These are phyloP conservation scores for Potorous gilbertii DNA, from an alignment of 2,797 vertebrate species.

Conservation along the genomic window DNA sequence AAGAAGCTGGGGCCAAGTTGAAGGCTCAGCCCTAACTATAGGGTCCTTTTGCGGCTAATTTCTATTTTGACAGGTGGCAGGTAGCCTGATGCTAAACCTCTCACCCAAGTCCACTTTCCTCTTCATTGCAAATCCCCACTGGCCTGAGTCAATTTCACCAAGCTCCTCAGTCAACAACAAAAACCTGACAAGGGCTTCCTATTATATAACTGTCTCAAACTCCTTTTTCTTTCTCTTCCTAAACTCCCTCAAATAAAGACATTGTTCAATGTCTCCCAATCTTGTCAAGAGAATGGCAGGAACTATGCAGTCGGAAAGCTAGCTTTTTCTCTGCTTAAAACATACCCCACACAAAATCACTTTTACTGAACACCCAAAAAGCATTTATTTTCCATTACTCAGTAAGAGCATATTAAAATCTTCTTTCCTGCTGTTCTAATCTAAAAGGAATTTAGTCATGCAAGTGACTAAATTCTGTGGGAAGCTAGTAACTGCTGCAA, in stretches of 20 bases:
- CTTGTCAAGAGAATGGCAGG: constrained; percentile 26
- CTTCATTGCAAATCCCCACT: constrained; percentile 3
- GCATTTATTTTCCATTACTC: constrained; percentile 66
- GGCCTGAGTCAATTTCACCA: constrained; percentile 30
- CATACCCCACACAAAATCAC: constrained; percentile 43
- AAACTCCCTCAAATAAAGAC: neutral
- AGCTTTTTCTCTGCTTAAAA: constrained; percentile 52
- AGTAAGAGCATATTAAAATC: constrained; percentile 48
- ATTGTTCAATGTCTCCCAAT: constrained; percentile 3
- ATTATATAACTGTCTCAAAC: neutral
- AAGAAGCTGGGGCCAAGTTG: constrained; percentile 66
- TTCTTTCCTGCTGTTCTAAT: constrained; percentile 50
- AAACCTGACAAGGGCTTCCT: constrained; percentile 8
- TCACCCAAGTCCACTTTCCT: neutral
- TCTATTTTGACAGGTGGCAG: constrained; percentile 67
- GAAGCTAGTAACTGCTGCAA: constrained; percentile 53
- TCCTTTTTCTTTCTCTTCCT: neutral
- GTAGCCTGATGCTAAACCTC: constrained; percentile 15
- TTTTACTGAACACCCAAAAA: constrained; percentile 64
- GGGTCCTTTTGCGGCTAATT: constrained; percentile 28
- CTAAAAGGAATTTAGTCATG: constrained; percentile 55
- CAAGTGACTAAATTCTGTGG: constrained; percentile 56
- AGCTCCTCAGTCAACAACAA: constrained; percentile 22
- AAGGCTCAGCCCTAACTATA: constrained; percentile 52
- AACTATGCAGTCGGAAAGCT: neutral